These are phyloP conservation scores for Rhynchopsitta pachyrhyncha DNA, from an alignment of 2,113 vertebrate species.

Conservation along the genomic window DNA sequence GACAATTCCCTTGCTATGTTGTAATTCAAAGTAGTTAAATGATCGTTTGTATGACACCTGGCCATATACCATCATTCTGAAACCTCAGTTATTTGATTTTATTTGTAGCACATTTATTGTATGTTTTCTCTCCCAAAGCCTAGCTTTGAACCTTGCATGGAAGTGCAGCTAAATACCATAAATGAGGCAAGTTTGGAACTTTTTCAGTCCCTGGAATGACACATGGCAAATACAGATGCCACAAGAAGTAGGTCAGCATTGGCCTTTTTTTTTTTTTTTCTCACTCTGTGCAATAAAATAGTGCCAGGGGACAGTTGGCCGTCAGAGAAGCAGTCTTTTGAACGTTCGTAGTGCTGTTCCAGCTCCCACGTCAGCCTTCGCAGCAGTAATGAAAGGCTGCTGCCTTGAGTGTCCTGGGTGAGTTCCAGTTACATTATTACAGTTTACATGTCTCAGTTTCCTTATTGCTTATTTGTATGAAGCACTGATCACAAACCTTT, in stretches of 20 bases:
- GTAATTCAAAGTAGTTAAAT: conserved; percentile 9
- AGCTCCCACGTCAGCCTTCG: not conserved
- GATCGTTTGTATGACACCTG: not conserved
- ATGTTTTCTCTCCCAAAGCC: not conserved
- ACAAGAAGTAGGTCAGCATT: not conserved
- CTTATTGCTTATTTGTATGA: not conserved
- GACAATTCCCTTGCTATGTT: conserved; percentile 5
- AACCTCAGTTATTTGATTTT: not conserved
- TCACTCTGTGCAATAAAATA: not conserved
- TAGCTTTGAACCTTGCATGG: not conserved
- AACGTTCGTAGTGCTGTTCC: not conserved
- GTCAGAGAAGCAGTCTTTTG: not conserved
- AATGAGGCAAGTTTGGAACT: not conserved
- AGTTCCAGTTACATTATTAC: conserved; percentile 23
- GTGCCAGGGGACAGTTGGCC: not conserved
- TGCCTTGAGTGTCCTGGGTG: not conserved
- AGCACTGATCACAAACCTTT: not conserved
- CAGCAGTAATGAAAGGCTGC: not conserved
- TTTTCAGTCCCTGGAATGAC: not conserved
- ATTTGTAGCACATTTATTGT: not conserved
- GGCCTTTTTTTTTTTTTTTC: not conserved
- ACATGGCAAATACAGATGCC: not conserved
- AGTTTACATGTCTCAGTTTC: not conserved
- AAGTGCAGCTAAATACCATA: not conserved
- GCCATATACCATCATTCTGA: not conserved